A percentile compares a stretch with the other conserved stretches of the same genome.
Evolutionary conservation across 2,888 invertebrate species (phyloP).

Genomic region (Nasonia oneida): DNA sequence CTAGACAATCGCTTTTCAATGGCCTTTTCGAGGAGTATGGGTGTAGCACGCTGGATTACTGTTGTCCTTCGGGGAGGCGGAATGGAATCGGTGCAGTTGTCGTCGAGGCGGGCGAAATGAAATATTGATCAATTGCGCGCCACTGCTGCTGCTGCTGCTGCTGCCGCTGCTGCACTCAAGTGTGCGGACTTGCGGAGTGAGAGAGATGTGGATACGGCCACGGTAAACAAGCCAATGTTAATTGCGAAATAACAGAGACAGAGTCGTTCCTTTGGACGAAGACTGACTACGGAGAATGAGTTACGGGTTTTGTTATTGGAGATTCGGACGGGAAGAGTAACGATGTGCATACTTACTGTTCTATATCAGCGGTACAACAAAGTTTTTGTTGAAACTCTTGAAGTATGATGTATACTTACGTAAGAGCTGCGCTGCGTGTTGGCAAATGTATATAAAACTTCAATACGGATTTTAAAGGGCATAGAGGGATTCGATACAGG

Average conservation of each 20-base stretch:
- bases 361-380: no score
- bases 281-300: slow-evolving; percentile 4
- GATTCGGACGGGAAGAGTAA: no score
- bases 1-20: not conserved
- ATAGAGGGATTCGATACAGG: not conserved
- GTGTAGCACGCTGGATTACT: not conserved
- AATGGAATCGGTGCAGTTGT: not conserved
- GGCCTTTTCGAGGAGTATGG: not conserved
- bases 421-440: not conserved
- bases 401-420: no score
- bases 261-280: not conserved
- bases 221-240: slow-evolving; percentile 8
- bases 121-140: slow-evolving; percentile 24
- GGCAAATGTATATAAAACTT: not conserved
- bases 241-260: slow-evolving; percentile 10
- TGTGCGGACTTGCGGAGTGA: not conserved
- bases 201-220: not conserved
- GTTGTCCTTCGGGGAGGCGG: not conserved
- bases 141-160: not conserved
- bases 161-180: not conserved
- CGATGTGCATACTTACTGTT: no score
- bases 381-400: no score
- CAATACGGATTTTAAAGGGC: not conserved
- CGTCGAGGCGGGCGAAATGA: slow-evolving; percentile 5
- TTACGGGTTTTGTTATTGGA: not conserved